Evolutionary conservation across 2,888 invertebrate species (phyloP).

Genomic region (Cerastoderma edule): DNA sequence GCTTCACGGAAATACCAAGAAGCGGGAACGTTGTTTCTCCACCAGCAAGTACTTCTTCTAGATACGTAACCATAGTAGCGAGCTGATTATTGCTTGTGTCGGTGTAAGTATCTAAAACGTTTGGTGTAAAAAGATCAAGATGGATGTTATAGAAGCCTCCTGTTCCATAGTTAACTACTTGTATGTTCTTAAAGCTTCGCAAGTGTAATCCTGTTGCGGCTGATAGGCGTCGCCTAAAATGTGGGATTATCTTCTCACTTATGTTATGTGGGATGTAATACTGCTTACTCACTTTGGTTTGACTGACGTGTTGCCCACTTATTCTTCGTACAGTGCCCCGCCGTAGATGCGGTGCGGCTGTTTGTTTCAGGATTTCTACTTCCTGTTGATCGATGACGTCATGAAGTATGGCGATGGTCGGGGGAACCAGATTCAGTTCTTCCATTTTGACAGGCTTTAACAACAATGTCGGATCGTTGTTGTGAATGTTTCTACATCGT

Average conservation of each 20-base stretch:
- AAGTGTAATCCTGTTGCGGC: conserved; percentile 9
- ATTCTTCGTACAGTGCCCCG: neutral
- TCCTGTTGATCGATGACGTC: conserved; percentile 8
- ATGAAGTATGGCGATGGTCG: conserved; percentile 12
- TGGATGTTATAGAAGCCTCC: conserved; percentile 25
- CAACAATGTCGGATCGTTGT: conserved; percentile 12
- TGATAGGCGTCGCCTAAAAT: neutral
- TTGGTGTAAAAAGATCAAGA: neutral
- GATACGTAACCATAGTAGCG: conserved; percentile 4
- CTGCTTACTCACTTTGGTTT: conserved; percentile 10
- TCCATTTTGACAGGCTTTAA: conserved; percentile 13
- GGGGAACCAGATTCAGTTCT: conserved; percentile 14
- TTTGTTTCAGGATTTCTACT: neutral
- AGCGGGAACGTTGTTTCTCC: conserved; percentile 17
- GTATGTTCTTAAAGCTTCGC: conserved; percentile 16
- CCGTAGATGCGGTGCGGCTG: neutral
- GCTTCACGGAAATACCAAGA: conserved; percentile 4
- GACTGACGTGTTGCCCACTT: conserved; percentile 2
- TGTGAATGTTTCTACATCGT: conserved; percentile 14
- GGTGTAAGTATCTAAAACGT: neutral
- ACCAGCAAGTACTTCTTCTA: conserved; percentile 11
- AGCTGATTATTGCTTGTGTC: conserved; percentile 10
- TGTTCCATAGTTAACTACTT: conserved; percentile 24
- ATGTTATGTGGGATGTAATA: neutral
- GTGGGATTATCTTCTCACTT: neutral